Evolutionary conservation across 2,888 invertebrate genomes (phyloP), one percentile per base, ranked within the genome.

Genomic region (Drosophila demipolita): DNA sequence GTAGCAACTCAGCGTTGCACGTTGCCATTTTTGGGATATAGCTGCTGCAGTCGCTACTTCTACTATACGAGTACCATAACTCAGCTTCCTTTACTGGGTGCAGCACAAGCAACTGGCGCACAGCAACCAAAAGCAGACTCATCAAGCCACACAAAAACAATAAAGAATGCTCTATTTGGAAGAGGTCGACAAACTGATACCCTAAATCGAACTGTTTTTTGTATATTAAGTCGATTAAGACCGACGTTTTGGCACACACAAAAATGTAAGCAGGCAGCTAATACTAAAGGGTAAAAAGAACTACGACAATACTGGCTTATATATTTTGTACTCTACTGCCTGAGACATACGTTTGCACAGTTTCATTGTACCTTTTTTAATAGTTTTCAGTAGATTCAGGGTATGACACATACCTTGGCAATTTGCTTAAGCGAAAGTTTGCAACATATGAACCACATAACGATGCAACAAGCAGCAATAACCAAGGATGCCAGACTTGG

Each of bases 341-440:
- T 45, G 12, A 20, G 20, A 7, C 3, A 20, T 7, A 20, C 45
- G 20, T 12, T 45, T 15, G 23, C 45, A 45, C 15, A 15, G 20
- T 20, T 23, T 8, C 45, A 23, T 15, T 15, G 23, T 45, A 45
- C 20, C 20, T 20, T 12, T 8, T 23, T 15, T 45, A 2, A 8
- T 1, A 45, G 45, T 7, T 45, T 23, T 15, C 23, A 23, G 15
- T 45, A 2, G 15, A 45, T 45, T 15, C 3, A 45, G 45, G 45
- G 7, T 45, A 45, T 45, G 23, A 8, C 42, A 35, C 53, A 57
- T 20, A 60, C 58, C 53, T 61, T 74, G 83, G 89, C 87, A 88
- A 88, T 85, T 85, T 85, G 89, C 84, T 88, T 88, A 86, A 85
- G 74, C 81, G 75, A 80, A 86, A 80, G 67, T 71, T 68, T 81